A percentile compares a stretch with the other conserved stretches of the same genome.
phyloP scores from a whole-genome alignment of 2,113 vertebrate species.

The Genyomyrus donnyi region DNA sequence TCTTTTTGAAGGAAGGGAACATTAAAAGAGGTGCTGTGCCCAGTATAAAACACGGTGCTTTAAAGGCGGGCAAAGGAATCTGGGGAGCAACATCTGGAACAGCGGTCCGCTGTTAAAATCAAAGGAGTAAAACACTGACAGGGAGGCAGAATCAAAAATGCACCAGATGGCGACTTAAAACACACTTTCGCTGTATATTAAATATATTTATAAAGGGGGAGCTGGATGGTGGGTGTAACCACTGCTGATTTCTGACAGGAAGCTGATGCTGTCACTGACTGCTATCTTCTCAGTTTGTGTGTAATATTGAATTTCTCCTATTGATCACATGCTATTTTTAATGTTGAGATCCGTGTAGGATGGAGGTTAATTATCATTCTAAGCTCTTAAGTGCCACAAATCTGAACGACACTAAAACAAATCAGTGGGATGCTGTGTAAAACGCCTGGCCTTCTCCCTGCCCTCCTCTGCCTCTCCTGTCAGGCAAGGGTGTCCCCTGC shows the following conservation, averaged over 20 bases:
- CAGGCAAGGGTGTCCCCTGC: background rate
- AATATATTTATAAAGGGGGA: background rate
- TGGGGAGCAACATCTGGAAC: background rate
- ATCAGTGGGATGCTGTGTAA: background rate
- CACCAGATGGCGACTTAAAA: constrained; percentile 27
- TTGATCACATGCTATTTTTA: background rate
- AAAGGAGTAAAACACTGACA: background rate
- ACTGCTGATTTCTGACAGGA: background rate
- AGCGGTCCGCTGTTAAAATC: background rate
- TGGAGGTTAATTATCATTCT: background rate
- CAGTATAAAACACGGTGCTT: background rate
- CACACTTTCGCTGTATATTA: background rate
- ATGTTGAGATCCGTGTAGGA: background rate
- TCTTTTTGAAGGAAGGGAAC: background rate
- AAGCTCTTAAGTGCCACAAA: background rate
- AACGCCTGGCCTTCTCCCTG: background rate
- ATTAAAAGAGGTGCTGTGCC: background rate
- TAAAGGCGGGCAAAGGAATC: background rate
- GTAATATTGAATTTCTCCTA: background rate
- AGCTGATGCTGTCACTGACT: background rate
- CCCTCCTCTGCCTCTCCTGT: background rate
- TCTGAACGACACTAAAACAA: background rate
- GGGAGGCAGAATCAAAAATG: background rate
- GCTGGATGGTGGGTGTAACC: background rate
- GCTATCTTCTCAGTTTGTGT: background rate